Conservation (phyloP, 2,113 vertebrate genomes). For the Atherinomorus stipes region DNA sequence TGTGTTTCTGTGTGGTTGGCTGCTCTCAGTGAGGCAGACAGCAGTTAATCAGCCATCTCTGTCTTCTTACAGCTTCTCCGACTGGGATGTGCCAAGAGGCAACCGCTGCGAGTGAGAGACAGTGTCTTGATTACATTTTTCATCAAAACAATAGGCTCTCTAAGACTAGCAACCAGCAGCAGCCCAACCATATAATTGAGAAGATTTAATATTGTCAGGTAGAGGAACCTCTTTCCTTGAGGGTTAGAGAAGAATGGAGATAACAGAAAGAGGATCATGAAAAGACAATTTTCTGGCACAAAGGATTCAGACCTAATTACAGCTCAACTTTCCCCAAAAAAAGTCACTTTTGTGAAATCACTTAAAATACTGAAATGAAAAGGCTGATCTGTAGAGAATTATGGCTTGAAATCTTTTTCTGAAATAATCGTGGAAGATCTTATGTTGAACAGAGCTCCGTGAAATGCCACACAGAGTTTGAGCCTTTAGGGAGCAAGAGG, state of each 20-base stretch:
- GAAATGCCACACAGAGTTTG: background rate
- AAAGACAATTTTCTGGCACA: conserved; percentile 35
- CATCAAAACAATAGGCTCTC: conserved; percentile 67
- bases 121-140: conserved; percentile 71
- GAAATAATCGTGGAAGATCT: background rate
- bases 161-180: conserved; percentile 45
- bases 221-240: conserved; percentile 37
- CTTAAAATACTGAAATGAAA: conserved; percentile 6
- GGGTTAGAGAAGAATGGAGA: conserved; percentile 36
- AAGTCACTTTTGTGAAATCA: background rate
- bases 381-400: background rate
- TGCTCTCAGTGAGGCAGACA: conserved; percentile 7
- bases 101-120: conserved; percentile 50
- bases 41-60: conserved; percentile 44
- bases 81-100: conserved; percentile 34
- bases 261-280: conserved; percentile 24
- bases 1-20: background rate
- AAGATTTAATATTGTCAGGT: conserved; percentile 66
- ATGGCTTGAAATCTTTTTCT: background rate
- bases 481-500: background rate
- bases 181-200: conserved; percentile 61
- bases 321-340: background rate
- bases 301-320: conserved; percentile 39
- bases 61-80: conserved; percentile 28
- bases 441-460: conserved; percentile 3